Evolutionary conservation across 2,113 vertebrate species (phyloP).

Genomic region (Setophaga coronata): DNA sequence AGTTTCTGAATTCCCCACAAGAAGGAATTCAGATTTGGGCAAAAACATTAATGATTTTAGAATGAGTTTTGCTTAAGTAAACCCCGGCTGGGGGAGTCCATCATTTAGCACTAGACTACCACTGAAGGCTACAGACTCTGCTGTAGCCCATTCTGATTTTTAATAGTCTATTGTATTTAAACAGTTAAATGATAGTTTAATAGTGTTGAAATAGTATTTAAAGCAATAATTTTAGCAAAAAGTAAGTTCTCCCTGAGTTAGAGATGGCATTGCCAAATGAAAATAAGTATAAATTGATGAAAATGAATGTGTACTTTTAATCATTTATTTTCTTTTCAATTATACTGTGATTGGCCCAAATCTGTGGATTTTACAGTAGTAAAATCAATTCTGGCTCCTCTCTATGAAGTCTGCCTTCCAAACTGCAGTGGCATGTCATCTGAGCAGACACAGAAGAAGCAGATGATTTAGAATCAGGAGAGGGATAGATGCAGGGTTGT

Average conservation of each 20-base stretch:
- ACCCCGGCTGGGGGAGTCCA: neutral
- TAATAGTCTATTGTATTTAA: neutral
- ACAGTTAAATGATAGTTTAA: too few relatives aligned
- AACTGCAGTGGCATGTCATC: neutral
- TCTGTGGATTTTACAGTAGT: constrained; percentile 1
- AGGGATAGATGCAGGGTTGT: neutral
- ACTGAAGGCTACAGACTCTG: neutral
- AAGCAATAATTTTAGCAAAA: neutral
- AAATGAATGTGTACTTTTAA: neutral
- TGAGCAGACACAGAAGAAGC: neutral
- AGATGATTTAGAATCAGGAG: neutral
- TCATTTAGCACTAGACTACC: neutral
- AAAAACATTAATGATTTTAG: neutral
- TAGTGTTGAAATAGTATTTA: too few relatives aligned
- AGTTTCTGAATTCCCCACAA: neutral
- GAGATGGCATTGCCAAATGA: neutral
- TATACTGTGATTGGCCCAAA: neutral
- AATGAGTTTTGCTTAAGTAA: neutral
- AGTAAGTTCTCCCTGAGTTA: neutral
- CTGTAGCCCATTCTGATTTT: neutral
- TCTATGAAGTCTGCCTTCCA: neutral
- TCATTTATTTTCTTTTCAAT: neutral
- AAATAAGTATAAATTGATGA: neutral
- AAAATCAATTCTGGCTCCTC: constrained; percentile 32
- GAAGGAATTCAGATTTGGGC: neutral